A percentile compares a stretch with the other conserved stretches of the same genome.
Conservation (phyloP, 2,113 vertebrate genomes). For the Ascaphus truei region DNA sequence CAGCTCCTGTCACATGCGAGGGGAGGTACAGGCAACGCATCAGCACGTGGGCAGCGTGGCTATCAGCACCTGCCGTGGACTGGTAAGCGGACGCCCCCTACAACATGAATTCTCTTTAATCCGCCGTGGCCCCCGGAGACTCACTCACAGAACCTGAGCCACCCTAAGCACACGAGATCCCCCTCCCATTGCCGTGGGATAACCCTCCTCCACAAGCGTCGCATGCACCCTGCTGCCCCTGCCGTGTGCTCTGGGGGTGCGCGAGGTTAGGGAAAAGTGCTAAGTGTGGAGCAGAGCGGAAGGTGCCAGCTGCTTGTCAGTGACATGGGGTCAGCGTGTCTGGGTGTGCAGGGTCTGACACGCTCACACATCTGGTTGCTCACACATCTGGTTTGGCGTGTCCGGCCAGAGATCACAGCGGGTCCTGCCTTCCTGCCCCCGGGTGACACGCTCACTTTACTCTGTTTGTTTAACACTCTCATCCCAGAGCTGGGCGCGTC, state of each 20-base stretch:
- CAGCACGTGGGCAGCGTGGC: constrained; percentile 66
- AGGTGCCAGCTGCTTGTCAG: background rate
- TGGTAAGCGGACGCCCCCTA: constrained; percentile 72
- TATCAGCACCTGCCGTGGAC: constrained; percentile 84
- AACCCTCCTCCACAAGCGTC: no score
- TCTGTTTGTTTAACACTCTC: background rate
- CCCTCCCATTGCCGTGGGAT: no score
- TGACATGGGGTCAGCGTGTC: background rate
- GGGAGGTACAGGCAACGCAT: constrained; percentile 68
- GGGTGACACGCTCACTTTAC: background rate
- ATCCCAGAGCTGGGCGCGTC: no score
- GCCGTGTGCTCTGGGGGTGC: no score
- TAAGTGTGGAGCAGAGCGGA: no score
- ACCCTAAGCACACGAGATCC: no score
- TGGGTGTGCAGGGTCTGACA: background rate
- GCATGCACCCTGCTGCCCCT: no score
- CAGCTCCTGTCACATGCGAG: constrained; percentile 78
- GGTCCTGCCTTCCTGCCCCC: background rate
- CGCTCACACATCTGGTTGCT: constrained; percentile 2
- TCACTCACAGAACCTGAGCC: no score
- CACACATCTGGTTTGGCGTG: constrained; percentile 2
- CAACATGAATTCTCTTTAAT: no score
- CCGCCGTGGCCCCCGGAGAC: no score
- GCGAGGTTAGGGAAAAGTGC: no score
- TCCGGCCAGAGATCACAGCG: background rate